phyloP scores from a whole-genome alignment of 1,140 invertebrate species.

The Adoxophyes honmai region DNA sequence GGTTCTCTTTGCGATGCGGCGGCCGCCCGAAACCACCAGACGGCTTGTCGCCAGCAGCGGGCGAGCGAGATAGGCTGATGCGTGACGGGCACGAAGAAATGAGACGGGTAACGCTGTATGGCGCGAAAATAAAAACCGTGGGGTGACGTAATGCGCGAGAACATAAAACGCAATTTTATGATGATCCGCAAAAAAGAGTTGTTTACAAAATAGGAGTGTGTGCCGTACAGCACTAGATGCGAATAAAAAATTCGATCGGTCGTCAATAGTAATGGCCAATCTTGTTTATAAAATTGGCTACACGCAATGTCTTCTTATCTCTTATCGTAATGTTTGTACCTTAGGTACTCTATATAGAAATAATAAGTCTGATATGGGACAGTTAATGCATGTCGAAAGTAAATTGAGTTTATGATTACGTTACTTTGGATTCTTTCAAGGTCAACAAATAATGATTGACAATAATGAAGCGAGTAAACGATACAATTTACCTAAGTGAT shows the following conservation, averaged over 20 bases:
- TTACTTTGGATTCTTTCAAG: neutral
- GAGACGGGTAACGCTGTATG: conserved; percentile 40
- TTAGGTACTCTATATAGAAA: neutral
- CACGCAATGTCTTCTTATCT: conserved; percentile 1
- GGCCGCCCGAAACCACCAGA: conserved; percentile 59
- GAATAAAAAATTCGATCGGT: neutral
- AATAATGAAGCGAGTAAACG: too few relatives aligned
- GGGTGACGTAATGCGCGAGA: conserved; percentile 46
- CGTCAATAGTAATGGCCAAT: too few relatives aligned
- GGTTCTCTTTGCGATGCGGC: conserved; percentile 60
- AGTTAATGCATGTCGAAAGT: neutral
- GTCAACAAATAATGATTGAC: neutral
- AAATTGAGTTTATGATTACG: neutral
- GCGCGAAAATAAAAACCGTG: conserved; percentile 56
- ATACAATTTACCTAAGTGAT: too few relatives aligned
- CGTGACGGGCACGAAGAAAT: conserved; percentile 32
- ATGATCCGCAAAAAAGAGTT: conserved; percentile 33
- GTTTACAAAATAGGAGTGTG: conserved; percentile 16
- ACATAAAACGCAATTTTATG: conserved; percentile 45
- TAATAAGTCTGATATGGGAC: conserved; percentile 7
- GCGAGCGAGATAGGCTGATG: conserved; percentile 41
- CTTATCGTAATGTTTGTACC: conserved; percentile 3
- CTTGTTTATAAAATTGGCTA: neutral
- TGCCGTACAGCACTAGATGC: neutral
- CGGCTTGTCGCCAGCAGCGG: conserved; percentile 64